phyloP scores from a whole-genome alignment of 2,797 vertebrate genomes.

The Microcaecilia unicolor region DNA sequence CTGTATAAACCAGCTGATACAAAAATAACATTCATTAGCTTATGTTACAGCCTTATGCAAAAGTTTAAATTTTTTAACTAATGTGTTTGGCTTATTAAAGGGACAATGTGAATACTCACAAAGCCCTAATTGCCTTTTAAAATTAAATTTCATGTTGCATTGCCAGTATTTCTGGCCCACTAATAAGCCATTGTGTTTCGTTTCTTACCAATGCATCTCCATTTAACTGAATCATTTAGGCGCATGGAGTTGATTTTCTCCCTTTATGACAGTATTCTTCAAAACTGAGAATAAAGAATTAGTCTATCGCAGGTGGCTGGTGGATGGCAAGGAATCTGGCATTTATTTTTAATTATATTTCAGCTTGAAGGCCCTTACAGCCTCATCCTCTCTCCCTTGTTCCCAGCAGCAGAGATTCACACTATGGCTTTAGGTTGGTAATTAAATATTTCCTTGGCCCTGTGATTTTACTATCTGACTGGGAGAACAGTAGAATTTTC shows the following conservation, averaged over 20 bases:
- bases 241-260: neutral
- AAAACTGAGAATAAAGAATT: too few relatives aligned
- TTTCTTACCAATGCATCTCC: neutral
- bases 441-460: too few relatives aligned
- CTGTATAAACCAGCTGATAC: neutral
- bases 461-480: too few relatives aligned
- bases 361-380: too few relatives aligned
- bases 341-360: too few relatives aligned
- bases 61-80: neutral
- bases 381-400: too few relatives aligned
- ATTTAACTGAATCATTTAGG: neutral
- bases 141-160: neutral
- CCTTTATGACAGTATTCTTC: neutral
- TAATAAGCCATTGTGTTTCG: neutral
- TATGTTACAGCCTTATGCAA: neutral
- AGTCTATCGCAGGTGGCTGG: too few relatives aligned
- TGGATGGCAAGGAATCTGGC: too few relatives aligned
- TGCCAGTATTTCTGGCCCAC: neutral
- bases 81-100: neutral
- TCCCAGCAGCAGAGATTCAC: too few relatives aligned
- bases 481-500: too few relatives aligned
- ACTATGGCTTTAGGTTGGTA: too few relatives aligned
- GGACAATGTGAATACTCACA: slow-evolving; percentile 2
- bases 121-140: slow-evolving; percentile 10
- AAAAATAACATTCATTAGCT: neutral